These are phyloP conservation scores for Clarias macrocephalus DNA, from an alignment of 2,113 vertebrate species.

Conservation along the genomic window DNA sequence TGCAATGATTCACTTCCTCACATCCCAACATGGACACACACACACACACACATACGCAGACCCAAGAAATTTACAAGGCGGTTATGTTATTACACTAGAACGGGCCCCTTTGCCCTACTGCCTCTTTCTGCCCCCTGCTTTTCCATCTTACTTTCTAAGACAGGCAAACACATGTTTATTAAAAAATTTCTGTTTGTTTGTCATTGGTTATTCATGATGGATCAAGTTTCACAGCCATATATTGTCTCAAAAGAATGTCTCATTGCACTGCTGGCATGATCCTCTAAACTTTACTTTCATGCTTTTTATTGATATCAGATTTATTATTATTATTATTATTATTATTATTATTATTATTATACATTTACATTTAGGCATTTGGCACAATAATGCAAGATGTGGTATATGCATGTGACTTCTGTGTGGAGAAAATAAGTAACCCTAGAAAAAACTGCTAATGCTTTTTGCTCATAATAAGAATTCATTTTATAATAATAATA, in stretches of 20 bases:
- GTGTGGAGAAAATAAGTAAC: not conserved
- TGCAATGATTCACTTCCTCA: slow-evolving; percentile 17
- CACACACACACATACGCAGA: not conserved
- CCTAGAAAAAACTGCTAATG: not conserved
- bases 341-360: no score
- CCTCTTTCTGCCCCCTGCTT: not conserved
- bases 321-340: no score
- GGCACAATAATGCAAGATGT: not conserved
- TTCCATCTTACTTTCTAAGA: not conserved
- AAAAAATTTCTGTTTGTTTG: not conserved
- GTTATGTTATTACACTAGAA: not conserved
- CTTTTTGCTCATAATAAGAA: not conserved
- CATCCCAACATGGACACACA: not conserved
- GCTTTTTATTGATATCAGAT: not conserved
- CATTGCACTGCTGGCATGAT: not conserved
- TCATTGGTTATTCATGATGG: not conserved
- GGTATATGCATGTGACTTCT: not conserved
- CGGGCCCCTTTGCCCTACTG: not conserved
- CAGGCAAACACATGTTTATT: not conserved
- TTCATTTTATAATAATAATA: not conserved
- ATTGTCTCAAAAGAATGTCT: not conserved
- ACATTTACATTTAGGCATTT: no score
- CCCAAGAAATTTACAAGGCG: not conserved
- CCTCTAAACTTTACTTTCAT: not conserved
- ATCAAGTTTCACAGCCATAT: not conserved